phyloP scores from a whole-genome alignment of 2,113 vertebrate genomes.

The Myxocyprinus asiaticus region DNA sequence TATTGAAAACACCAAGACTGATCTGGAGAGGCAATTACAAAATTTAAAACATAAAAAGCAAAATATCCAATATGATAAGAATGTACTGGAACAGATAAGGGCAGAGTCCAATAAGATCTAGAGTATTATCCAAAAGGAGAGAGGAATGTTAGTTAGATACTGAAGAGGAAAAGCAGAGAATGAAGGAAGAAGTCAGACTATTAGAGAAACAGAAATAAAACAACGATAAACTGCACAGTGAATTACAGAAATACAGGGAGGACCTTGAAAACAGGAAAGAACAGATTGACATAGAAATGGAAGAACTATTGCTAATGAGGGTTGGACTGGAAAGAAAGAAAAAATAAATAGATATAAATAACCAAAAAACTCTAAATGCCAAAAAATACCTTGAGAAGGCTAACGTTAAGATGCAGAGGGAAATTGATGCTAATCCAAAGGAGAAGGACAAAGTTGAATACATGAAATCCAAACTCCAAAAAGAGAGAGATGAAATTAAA shows the following conservation, averaged over 20 bases:
- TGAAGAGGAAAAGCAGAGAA: background rate
- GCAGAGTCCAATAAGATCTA: background rate
- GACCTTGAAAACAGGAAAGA: constrained; percentile 1
- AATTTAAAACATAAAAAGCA: background rate
- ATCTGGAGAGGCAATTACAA: background rate
- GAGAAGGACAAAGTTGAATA: constrained; percentile 7
- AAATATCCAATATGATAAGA: constrained; percentile 2
- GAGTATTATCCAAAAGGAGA: constrained; percentile 1
- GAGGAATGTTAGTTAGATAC: background rate
- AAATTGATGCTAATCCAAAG: background rate
- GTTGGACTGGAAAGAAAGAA: constrained; percentile 11
- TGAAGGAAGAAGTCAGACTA: background rate
- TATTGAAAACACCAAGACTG: background rate
- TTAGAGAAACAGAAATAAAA: constrained; percentile 32
- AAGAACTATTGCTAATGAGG: background rate
- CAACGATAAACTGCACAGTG: background rate
- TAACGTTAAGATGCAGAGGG: constrained; percentile 5
- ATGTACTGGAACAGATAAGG: background rate
- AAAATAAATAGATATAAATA: background rate
- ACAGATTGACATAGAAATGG: constrained; percentile 6
- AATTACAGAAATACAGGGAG: too few relatives aligned
- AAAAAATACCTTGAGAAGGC: background rate
- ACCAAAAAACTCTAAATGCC: background rate
- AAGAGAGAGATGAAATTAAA: constrained; percentile 19
- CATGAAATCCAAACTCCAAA: constrained; percentile 16